phyloP scores from a whole-genome alignment of 2,797 vertebrate genomes.

The Falco naumanni region DNA sequence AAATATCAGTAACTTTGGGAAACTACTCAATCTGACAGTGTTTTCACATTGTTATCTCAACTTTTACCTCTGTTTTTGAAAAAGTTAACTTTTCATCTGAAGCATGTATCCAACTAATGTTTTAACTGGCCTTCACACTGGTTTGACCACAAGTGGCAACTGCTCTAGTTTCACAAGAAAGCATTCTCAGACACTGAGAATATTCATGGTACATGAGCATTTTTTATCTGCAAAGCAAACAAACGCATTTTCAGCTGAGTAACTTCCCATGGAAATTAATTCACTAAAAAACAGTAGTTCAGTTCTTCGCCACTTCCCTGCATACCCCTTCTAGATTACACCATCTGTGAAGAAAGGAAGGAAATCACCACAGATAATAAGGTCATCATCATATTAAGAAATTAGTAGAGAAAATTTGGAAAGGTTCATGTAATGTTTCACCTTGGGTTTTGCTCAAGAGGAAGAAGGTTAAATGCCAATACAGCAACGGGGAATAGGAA shows the following conservation, averaged over 20 bases:
- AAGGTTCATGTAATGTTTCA: neutral
- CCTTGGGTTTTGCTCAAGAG: slow-evolving; percentile 2
- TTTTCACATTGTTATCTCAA: neutral
- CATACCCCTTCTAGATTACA: neutral
- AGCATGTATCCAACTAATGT: neutral
- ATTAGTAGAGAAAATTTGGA: slow-evolving; percentile 10
- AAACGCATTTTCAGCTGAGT: slow-evolving; percentile 9
- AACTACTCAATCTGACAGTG: neutral
- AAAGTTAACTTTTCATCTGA: neutral
- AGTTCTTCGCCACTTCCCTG: neutral
- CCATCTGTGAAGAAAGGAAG: slow-evolving; percentile 43
- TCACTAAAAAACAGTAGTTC: slow-evolving; percentile 17
- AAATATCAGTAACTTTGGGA: neutral
- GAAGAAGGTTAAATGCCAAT: neutral
- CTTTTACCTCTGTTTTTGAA: neutral
- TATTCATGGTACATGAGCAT: neutral
- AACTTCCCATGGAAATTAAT: slow-evolving; percentile 42
- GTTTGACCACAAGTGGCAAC: neutral
- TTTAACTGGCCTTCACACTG: slow-evolving; percentile 3
- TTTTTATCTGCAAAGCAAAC: slow-evolving; percentile 38
- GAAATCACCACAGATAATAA: slow-evolving; percentile 35
- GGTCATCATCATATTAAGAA: slow-evolving; percentile 40
- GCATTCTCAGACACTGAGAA: neutral
- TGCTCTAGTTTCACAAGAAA: slow-evolving; percentile 40
- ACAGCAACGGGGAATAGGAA: neutral